These are phyloP conservation scores for Pachyramphus minor DNA, from an alignment of 2,113 vertebrate genomes.

Conservation along the genomic window DNA sequence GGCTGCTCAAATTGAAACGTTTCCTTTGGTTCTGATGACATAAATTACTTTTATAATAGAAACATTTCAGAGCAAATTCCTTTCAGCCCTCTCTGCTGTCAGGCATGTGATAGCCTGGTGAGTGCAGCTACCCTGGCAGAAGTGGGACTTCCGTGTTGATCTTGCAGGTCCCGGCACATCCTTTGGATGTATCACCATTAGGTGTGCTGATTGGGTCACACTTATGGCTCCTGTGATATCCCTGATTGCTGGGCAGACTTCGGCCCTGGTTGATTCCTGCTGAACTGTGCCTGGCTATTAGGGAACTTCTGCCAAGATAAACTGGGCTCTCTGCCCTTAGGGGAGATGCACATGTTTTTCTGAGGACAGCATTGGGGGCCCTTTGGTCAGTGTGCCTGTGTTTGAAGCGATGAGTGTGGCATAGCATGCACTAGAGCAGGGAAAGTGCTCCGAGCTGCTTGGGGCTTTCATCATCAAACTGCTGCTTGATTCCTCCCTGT, in stretches of 20 bases:
- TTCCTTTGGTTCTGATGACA: not conserved
- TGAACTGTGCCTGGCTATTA: not conserved
- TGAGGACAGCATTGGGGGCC: rapidly evolving
- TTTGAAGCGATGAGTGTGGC: not conserved
- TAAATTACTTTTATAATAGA: not conserved
- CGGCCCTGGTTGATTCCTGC: not conserved
- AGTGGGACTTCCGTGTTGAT: not conserved
- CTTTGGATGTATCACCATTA: not conserved
- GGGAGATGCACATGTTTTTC: not conserved
- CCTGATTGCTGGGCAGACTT: not conserved
- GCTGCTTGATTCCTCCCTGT: not conserved
- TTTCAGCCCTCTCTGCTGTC: not conserved
- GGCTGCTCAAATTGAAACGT: not conserved
- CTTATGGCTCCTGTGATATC: rapidly evolving
- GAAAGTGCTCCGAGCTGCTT: not conserved
- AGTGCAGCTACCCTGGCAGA: not conserved
- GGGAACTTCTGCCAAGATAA: not conserved
- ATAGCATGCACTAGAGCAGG: rapidly evolving
- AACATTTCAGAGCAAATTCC: not conserved
- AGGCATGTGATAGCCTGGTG: not conserved
- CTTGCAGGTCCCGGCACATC: not conserved
- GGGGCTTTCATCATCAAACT: not conserved
- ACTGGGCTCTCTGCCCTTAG: not conserved
- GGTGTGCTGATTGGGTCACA: not conserved
- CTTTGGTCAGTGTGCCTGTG: not conserved